phyloP scores from a whole-genome alignment of 2,888 invertebrate genomes.

The Doris montereyensis region DNA sequence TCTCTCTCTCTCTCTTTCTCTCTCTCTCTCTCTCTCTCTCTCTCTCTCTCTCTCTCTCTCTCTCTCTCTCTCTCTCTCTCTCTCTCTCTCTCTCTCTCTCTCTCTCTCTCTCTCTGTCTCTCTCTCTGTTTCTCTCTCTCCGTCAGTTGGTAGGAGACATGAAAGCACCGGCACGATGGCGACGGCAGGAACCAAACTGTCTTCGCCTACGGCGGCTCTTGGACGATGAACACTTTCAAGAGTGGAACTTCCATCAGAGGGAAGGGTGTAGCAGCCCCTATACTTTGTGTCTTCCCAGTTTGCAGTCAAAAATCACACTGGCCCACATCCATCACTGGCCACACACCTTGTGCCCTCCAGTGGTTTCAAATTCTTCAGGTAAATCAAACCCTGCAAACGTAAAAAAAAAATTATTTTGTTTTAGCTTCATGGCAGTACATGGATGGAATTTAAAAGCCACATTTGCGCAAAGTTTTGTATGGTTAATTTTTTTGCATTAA shows the following conservation, averaged over 20 bases:
- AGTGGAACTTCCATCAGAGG: constrained; percentile 30
- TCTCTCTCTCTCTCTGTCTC: constrained; percentile 2
- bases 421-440: too few species aligned
- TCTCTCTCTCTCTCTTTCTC: background rate
- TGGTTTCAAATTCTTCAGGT: constrained; percentile 40
- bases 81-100: background rate
- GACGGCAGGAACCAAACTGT: too few species aligned
- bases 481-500: background rate
- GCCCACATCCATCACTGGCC: constrained; percentile 28
- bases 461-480: background rate
- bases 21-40: background rate
- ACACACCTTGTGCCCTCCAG: constrained; percentile 31
- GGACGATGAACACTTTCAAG: constrained; percentile 36
- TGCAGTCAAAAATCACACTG: constrained; percentile 15
- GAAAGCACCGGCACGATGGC: too few species aligned
- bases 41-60: background rate
- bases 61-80: background rate
- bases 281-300: constrained; percentile 34
- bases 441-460: too few species aligned
- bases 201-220: background rate
- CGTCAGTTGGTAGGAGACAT: background rate
- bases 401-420: too few species aligned
- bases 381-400: background rate
- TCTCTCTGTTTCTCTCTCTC: background rate
- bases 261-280: background rate